Evolutionary conservation across 2,113 vertebrate genomes (phyloP).

Genomic region (Madoqua kirkii): DNA sequence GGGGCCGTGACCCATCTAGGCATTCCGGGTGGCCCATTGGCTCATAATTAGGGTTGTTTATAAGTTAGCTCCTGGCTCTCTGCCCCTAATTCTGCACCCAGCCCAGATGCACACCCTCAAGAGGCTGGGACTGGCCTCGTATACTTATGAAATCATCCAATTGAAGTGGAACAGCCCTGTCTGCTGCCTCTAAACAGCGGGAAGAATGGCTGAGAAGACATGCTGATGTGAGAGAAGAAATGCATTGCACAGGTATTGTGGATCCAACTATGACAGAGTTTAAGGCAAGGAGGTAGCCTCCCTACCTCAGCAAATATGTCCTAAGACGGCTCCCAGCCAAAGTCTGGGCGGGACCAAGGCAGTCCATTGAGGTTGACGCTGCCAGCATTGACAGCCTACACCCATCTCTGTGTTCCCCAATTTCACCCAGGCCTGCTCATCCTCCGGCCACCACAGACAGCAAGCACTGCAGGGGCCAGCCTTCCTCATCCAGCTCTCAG

Average conservation of each 20-base stretch:
- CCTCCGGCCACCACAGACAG: not conserved
- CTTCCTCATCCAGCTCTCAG: not conserved
- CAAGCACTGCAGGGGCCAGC: too few species aligned
- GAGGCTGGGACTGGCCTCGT: not conserved
- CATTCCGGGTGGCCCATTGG: not conserved
- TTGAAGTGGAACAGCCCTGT: not conserved
- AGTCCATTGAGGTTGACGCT: not conserved
- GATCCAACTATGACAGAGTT: not conserved
- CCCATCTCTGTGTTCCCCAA: not conserved
- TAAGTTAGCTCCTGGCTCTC: not conserved
- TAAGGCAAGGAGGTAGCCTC: not conserved
- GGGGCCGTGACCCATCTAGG: not conserved
- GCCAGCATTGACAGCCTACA: not conserved
- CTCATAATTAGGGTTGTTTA: not conserved
- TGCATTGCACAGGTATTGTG: not conserved
- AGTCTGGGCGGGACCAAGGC: not conserved
- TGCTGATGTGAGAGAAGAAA: not conserved
- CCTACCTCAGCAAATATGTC: not conserved
- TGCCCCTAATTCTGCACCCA: not conserved
- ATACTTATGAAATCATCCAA: not conserved
- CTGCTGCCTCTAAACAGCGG: not conserved
- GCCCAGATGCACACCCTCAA: slow-evolving; percentile 9
- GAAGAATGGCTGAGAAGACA: not conserved
- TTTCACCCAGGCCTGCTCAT: not conserved
- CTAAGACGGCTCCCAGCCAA: not conserved